Base-by-base conservation (phyloP, 2,113 vertebrate species). In the Lanius collurio region DNA sequence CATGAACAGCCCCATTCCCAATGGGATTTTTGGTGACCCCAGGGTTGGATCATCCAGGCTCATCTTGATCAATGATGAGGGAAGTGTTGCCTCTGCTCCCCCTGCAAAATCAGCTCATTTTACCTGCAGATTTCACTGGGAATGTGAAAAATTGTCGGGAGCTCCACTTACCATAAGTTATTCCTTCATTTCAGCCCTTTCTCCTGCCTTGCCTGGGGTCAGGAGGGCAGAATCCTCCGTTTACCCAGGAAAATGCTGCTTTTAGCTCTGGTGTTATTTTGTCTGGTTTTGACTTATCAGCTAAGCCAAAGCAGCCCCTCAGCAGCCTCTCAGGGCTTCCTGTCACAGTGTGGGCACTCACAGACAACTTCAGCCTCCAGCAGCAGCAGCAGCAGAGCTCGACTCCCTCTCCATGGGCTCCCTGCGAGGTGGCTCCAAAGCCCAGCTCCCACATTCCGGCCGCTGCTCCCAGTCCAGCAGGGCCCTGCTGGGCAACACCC, bases 371-470 rank as follows among this genome's bases (percentile, higher is more conserved):
- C 35, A 44, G 39, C 35, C 24, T 69, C 46, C 74, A 52, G 14
- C 56, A 53, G 14, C 52, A 67, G 4, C 56, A 50, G 6, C 68
- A 41, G 7, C 53, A 55, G 13, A 35, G 56, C 57, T 37, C 15
- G 7, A 7, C 57, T 60, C 57, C n/a, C 57, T 35, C 3, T 4
- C 10, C 5, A 2, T 6, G 42, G 42, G 42, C 37, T 4, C 53
- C 10, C 20, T 3, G 64, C 24, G 19, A 68, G 57, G 33, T 23
- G 3, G 4, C 42, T 10, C 21, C 35, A 14, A 15, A 67, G 20
- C 53, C 44, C 79, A 35, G 0, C 27, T 46, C 50, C 53, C 6
- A 0, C 4, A 0, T 10, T 8, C 21, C 16, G 7, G 2, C 16
- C 11, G 0, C 44, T 8, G 1, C 44, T 42, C 41, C 71, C 42